phyloP scores from a whole-genome alignment of 2,113 vertebrate species.

The Myxocyprinus asiaticus region DNA sequence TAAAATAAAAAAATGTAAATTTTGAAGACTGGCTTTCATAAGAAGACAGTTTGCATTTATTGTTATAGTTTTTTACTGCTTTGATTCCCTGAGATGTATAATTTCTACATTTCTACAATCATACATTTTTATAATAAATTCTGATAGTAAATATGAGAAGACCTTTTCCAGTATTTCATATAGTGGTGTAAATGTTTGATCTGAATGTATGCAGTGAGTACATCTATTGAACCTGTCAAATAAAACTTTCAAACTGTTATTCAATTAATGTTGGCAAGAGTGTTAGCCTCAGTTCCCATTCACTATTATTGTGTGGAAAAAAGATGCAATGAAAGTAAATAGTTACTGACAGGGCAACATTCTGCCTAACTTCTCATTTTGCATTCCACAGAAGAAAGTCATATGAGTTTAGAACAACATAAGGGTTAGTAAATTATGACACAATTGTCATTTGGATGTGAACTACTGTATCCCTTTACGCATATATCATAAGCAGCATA shows the following conservation, averaged over 20 bases:
- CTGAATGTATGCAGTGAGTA: slow-evolving; percentile 31
- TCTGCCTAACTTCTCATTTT: too few species aligned
- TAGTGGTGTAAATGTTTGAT: slow-evolving; percentile 11
- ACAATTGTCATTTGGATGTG: too few species aligned
- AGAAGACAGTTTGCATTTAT: slow-evolving; percentile 44
- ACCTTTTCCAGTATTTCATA: slow-evolving; percentile 5
- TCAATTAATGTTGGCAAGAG: too few species aligned
- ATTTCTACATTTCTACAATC: slow-evolving; percentile 18
- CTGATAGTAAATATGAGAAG: not conserved
- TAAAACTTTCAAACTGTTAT: slow-evolving; percentile 54
- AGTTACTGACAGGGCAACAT: too few species aligned
- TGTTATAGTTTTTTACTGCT: slow-evolving; percentile 16
- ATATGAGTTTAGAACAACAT: too few species aligned
- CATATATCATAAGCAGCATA: too few species aligned
- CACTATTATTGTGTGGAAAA: too few species aligned
- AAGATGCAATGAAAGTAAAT: too few species aligned
- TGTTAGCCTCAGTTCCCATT: too few species aligned
- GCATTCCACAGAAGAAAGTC: too few species aligned
- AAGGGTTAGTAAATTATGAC: too few species aligned
- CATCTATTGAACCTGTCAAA: slow-evolving; percentile 19
- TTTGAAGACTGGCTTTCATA: slow-evolving; percentile 52
- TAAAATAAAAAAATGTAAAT: slow-evolving; percentile 53
- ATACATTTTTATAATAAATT: not conserved
- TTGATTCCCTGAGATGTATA: not conserved
- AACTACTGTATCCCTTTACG: too few species aligned